Conservation (phyloP, 2,888 invertebrate species). For the Glaucopsyche alexis region DNA sequence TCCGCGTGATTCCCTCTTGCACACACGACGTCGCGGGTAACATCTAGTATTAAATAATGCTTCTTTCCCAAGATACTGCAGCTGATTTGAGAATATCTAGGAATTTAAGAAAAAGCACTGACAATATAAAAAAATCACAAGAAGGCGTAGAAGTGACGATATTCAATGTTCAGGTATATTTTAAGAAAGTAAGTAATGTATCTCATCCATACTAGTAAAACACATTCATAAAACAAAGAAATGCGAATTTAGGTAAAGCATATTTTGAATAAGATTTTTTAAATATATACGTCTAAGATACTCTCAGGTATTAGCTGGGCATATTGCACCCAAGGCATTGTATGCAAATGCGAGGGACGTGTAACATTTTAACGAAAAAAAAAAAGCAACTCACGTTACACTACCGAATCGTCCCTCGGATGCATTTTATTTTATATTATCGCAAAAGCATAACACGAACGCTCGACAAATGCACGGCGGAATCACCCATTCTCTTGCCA, state of each 20-base stretch:
- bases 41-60: no score
- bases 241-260: background rate
- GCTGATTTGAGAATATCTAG: no score
- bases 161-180: no score
- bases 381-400: conserved; percentile 46
- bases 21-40: no score
- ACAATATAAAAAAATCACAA: no score
- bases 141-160: no score
- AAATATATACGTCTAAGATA: conserved; percentile 26
- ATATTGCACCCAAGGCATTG: conserved; percentile 74
- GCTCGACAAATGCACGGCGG: conserved; percentile 26
- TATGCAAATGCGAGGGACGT: conserved; percentile 72
- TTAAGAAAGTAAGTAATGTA: no score
- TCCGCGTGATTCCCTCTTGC: no score
- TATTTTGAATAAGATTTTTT: conserved; percentile 21
- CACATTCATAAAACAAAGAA: no score
- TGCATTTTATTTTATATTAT: conserved; percentile 64
- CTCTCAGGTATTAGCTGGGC: conserved; percentile 56
- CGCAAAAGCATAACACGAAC: conserved; percentile 56
- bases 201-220: no score
- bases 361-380: conserved; percentile 67
- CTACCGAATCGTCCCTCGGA: conserved; percentile 51
- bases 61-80: no score
- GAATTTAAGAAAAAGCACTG: no score
- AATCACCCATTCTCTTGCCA: conserved; percentile 13